Evolutionary conservation across 2,113 vertebrate genomes (phyloP).

Genomic region (Eulemur macaco): DNA sequence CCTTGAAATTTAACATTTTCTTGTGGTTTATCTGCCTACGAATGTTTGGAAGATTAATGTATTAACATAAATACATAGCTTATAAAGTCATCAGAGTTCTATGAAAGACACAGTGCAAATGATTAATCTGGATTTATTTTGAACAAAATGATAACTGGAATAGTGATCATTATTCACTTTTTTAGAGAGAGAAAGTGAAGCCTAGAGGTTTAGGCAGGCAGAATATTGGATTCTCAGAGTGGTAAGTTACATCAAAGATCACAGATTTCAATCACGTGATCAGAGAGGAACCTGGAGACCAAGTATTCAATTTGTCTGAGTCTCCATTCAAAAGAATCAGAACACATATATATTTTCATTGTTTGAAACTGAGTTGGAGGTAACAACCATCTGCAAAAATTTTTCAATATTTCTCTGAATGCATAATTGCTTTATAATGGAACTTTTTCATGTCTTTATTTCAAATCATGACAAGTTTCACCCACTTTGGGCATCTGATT

Average conservation of each 20-base stretch:
- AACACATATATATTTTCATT: background rate
- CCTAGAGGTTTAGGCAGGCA: background rate
- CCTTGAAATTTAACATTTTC: background rate
- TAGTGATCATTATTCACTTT: background rate
- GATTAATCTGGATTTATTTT: background rate
- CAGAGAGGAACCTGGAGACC: background rate
- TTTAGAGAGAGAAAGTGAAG: background rate
- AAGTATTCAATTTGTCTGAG: background rate
- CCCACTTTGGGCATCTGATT: background rate
- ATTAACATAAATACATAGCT: background rate
- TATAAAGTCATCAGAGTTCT: background rate
- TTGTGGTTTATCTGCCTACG: background rate
- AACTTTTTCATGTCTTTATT: conserved; percentile 46
- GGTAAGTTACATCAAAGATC: background rate
- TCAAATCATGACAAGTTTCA: conserved; percentile 36
- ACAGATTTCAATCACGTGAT: background rate
- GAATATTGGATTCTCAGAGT: background rate
- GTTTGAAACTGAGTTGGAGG: background rate
- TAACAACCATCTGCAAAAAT: background rate
- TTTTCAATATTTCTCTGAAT: background rate
- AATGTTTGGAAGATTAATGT: background rate
- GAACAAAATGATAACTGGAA: background rate
- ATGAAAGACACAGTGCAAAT: background rate
- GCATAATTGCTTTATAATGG: conserved; percentile 31
- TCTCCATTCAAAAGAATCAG: background rate